A percentile compares a stretch with the other conserved stretches of the same genome.
Evolutionary conservation across 2,797 vertebrate species (phyloP).

Genomic region (Galago senegalensis): DNA sequence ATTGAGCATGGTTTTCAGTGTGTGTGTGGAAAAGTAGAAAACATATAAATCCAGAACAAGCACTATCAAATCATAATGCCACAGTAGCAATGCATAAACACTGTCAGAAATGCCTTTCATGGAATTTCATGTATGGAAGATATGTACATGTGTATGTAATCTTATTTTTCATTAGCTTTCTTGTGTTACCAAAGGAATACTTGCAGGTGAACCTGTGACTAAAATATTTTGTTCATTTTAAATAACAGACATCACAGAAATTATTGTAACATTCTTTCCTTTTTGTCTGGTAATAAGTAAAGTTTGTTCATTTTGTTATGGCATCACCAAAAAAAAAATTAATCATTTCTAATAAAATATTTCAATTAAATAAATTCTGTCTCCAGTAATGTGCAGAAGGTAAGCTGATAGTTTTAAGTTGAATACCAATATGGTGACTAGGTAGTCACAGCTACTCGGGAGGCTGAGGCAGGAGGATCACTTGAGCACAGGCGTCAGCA

Average conservation of each 20-base stretch:
- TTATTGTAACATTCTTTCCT: background rate
- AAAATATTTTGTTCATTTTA: conserved; percentile 29
- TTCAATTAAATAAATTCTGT: background rate
- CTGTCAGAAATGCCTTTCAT: background rate
- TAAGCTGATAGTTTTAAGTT: background rate
- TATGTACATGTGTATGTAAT: background rate
- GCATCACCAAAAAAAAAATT: background rate
- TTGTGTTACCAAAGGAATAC: background rate
- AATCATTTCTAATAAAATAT: background rate
- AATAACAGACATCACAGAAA: background rate
- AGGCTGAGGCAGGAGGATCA: background rate
- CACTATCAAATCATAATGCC: background rate
- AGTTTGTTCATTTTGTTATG: conserved; percentile 51
- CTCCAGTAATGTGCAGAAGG: background rate
- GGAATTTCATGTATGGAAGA: background rate
- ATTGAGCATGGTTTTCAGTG: background rate
- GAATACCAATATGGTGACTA: background rate
- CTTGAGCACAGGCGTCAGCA: background rate
- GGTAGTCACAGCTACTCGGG: background rate
- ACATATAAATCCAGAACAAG: background rate
- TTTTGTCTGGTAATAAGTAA: conserved; percentile 21
- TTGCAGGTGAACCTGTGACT: background rate
- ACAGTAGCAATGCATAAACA: background rate
- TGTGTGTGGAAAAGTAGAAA: background rate
- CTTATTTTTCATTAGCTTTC: background rate